phyloP scores from a whole-genome alignment of 2,113 vertebrate species.

The Eolophus roseicapilla region DNA sequence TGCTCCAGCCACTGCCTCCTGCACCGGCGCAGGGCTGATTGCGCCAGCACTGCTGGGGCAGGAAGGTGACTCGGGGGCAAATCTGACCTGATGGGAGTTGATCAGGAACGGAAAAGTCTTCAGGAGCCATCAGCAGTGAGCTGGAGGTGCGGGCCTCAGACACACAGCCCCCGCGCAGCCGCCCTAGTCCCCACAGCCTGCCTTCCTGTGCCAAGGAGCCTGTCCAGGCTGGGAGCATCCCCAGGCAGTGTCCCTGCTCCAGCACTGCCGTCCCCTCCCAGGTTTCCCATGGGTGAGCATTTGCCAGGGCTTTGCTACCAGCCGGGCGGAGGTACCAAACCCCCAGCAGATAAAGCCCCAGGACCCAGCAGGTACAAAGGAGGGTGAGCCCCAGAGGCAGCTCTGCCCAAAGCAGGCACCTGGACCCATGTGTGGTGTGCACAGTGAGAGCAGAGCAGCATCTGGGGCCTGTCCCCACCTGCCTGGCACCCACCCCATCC shows the following conservation, averaged over 20 bases:
- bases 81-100: background rate
- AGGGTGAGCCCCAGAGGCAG: background rate
- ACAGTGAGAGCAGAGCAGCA: background rate
- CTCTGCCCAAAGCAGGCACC: background rate
- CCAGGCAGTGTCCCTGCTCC: background rate
- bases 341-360: background rate
- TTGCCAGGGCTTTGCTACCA: background rate
- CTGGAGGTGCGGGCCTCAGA: background rate
- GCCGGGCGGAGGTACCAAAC: background rate
- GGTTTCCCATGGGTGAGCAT: fast-evolving
- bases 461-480: background rate
- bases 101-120: background rate
- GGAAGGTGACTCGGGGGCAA: background rate
- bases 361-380: background rate
- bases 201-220: fast-evolving
- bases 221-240: background rate
- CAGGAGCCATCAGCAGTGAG: background rate
- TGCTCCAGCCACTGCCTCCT: fast-evolving
- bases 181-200: fast-evolving
- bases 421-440: fast-evolving
- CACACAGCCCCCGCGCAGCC: background rate
- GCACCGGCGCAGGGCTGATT: background rate
- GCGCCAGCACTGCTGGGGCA: background rate
- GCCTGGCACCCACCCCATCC: background rate
- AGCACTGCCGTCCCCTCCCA: background rate